Conservation (phyloP, 2,113 vertebrate species). For the Myocastor coypus region DNA sequence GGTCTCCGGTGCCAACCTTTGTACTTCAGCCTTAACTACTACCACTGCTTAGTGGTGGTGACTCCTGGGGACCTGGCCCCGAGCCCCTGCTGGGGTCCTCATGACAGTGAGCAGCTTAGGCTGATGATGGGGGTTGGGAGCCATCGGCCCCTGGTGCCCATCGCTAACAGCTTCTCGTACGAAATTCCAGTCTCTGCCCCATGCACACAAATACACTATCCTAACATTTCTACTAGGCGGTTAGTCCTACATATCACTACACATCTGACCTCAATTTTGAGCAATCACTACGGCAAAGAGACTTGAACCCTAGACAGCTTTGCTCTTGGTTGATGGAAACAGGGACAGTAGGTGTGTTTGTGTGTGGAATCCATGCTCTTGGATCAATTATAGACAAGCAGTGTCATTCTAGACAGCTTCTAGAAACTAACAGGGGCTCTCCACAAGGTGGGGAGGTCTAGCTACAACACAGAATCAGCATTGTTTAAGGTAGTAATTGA, state of each 20-base stretch:
- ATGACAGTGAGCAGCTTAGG: neutral
- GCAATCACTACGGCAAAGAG: neutral
- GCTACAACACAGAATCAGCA: neutral
- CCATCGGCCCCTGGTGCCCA: neutral
- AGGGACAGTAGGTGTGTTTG: neutral
- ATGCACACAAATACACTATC: neutral
- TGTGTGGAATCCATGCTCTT: too few relatives aligned
- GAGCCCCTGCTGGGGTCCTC: neutral
- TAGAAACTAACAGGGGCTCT: neutral
- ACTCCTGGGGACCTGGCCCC: neutral
- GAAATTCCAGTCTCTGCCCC: neutral
- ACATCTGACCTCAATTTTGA: conserved; percentile 22
- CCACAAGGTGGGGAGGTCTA: neutral
- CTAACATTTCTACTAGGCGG: neutral
- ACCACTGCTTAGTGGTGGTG: neutral
- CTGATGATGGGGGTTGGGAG: neutral
- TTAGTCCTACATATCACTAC: neutral
- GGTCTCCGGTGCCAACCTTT: neutral
- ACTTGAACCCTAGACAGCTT: neutral
- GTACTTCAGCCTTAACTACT: neutral
- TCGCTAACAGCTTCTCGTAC: neutral
- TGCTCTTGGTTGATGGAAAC: neutral
- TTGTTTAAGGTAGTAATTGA: neutral
- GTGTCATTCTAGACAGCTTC: neutral
- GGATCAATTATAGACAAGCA: neutral